Base-by-base conservation (phyloP, 2,888 invertebrate species). In the Nephrocerus scutellatus region DNA sequence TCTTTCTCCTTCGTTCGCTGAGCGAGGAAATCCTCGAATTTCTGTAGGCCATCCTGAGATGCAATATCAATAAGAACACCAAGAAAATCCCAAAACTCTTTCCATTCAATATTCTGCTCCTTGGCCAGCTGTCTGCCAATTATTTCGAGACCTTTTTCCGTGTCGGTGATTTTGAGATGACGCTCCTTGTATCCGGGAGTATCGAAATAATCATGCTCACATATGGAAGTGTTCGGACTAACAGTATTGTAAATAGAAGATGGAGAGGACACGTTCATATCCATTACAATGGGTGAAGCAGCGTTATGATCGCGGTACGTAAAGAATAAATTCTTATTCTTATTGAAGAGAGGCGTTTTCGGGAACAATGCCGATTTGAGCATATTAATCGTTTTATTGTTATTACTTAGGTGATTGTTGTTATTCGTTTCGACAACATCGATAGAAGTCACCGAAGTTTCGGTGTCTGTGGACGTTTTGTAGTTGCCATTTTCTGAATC, bases 81-180 rank as follows among this genome's bases (percentile, higher is more conserved):
- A 10, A 95, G 70, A 62, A 95, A 95, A 6, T 83, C 81, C 95
- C 95, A 96, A 68, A 88, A 88, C 59, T 96, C 95, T 44, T 79
- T 82, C 93, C 93, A 95, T 8, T 77, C 75, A 0, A 88, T 74
- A 36, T 81, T 74, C 62, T 79, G 75, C 62, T 84, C 74, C 46
- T 77, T 76, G 1, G 89, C 87, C 46, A 66, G 37, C 36, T 65
- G 80, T 72, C 84, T 75, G 46, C 89, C 92, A 26, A 88, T 77
- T 51, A 80, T 70, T 66, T 95, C 93, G n/a, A 92, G 71, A 0
- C 93, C 93, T 60, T 92, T 93, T 41, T 84, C 81, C 20, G 80
- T 75, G 60, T 93, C 92, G 33, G 76, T 72, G 8, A 86, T 70
- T 28, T 81, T 65, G 49, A 78, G 50, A 48, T 68, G 60, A 5